Percentiles rank a stretch among this genome's conserved stretches.
Evolutionary conservation across 2,113 vertebrate species (phyloP).

Genomic region (Clarias batrachus): DNA sequence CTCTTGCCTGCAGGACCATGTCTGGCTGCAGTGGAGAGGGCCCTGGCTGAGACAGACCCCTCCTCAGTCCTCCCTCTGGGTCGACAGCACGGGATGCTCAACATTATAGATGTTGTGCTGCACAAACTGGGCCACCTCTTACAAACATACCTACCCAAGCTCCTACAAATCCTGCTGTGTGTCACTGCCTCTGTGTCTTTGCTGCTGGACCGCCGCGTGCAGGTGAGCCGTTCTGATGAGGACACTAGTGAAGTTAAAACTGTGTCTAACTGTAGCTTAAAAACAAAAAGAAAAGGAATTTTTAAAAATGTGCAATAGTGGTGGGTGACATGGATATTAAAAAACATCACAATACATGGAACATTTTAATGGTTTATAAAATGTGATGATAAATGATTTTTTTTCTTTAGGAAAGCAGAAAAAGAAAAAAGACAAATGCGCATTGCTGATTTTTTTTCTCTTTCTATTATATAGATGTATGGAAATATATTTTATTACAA

Average conservation of each 20-base stretch:
- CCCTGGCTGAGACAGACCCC: conserved; percentile 73
- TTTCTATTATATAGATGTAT: not conserved
- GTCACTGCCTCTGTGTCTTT: conserved; percentile 78
- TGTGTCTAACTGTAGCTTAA: not conserved
- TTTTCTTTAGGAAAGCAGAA: not conserved
- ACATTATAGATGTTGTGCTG: conserved; percentile 82
- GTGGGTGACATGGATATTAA: not conserved
- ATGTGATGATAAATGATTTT: not conserved
- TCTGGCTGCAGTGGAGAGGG: conserved; percentile 78
- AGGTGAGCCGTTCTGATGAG: conserved; percentile 69
- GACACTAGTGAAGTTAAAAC: not conserved
- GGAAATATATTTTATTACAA: not conserved
- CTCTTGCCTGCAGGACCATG: conserved; percentile 73
- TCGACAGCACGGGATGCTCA: conserved; percentile 88
- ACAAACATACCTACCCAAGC: conserved; percentile 80
- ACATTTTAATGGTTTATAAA: not conserved
- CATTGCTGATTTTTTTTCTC: not conserved
- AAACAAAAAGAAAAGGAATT: not conserved
- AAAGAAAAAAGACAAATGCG: not conserved
- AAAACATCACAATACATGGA: not conserved
- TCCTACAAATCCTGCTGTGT: conserved; percentile 91
- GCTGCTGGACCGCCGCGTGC: conserved; percentile 80
- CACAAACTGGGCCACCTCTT: conserved; percentile 90
- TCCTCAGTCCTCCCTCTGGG: conserved; percentile 85
- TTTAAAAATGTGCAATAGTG: not conserved